Evolutionary conservation across 35 echinoderm and acorn worm species (phyloP), one percentile per base, ranked within the genome.

Genomic region (Chiridota heheva): DNA sequence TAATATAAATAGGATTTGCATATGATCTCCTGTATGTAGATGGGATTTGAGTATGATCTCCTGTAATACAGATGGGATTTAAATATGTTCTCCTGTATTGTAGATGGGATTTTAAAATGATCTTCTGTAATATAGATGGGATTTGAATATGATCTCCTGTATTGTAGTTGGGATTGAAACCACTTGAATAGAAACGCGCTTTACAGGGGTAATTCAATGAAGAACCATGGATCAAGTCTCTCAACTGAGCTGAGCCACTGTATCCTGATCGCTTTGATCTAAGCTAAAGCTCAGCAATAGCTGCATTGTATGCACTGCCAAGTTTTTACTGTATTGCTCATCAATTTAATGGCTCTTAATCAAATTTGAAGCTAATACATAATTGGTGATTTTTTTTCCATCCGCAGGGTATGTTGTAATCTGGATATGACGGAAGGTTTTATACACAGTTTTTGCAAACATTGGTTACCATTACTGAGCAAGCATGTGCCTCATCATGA

Each of bases 351-450:
- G 48, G 10, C 10, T 53, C 22, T 22, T 13, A 10, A 13, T 53
- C 48, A 22, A 22, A 53, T 53, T 53, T 13, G 48, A 22, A 13
- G 48, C 48, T 10, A 13, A 10, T 13, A 53, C 10, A 72, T 43
- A 18, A 7, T 37, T 70, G 67, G 30, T n/a, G 5, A 10, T 47
- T 70, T 70, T 1, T 31, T 32, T 44, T 60, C 33, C 33, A 18
- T 58, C 29, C 26, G 1, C 37, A 84, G 82, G 37, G 58, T 84
- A 17, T 84, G 67, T 57, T 84, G 57, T 56, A 66, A 84, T 40
- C n/a, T 84, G 35, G 82, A 84, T 37, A 59, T 70, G 82, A 73
- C 48, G 1, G 82, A 84, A 42, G 82, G 73, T 44, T 84, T 44
- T 41, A 36, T 84, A 3, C 60, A 51, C 36, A 64, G 43, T 34